phyloP scores from a whole-genome alignment of 1,140 invertebrate species.

The Drosophila insularis region DNA sequence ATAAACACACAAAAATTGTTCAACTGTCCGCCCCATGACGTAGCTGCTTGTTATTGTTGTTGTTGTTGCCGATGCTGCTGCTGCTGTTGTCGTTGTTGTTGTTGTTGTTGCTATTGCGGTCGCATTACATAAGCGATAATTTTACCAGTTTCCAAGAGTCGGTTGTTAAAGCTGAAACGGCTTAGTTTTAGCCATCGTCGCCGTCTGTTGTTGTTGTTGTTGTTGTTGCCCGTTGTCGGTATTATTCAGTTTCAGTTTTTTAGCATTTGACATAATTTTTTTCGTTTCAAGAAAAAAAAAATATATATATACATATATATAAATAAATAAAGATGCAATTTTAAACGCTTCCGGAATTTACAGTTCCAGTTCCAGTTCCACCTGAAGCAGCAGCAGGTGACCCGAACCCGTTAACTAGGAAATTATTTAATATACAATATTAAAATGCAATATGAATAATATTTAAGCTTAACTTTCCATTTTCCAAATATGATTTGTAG shows the following conservation, averaged over 20 bases:
- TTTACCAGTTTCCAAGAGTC: slow-evolving; percentile 70
- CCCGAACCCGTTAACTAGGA: slow-evolving; percentile 13
- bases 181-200: slow-evolving; percentile 19
- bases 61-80: slow-evolving; percentile 31
- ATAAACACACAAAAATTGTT: slow-evolving; percentile 1
- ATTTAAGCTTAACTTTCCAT: no score
- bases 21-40: slow-evolving; percentile 30
- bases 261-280: slow-evolving; percentile 74
- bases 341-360: slow-evolving; percentile 45
- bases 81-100: no score
- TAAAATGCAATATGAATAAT: background rate
- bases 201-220: slow-evolving; percentile 16
- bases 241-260: slow-evolving; percentile 16
- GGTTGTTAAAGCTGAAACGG: slow-evolving; percentile 45
- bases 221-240: slow-evolving; percentile 41
- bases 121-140: slow-evolving; percentile 75
- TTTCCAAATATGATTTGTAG: no score
- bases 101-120: slow-evolving; percentile 49
- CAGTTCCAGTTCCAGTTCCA: slow-evolving; percentile 12
- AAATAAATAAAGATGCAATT: slow-evolving; percentile 44
- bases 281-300: no score
- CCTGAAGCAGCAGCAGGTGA: background rate
- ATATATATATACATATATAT: no score
- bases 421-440: slow-evolving; percentile 17
- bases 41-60: slow-evolving; percentile 12